Evolutionary conservation across 2,797 vertebrate species (phyloP).

Genomic region (Sandelia bainsii): DNA sequence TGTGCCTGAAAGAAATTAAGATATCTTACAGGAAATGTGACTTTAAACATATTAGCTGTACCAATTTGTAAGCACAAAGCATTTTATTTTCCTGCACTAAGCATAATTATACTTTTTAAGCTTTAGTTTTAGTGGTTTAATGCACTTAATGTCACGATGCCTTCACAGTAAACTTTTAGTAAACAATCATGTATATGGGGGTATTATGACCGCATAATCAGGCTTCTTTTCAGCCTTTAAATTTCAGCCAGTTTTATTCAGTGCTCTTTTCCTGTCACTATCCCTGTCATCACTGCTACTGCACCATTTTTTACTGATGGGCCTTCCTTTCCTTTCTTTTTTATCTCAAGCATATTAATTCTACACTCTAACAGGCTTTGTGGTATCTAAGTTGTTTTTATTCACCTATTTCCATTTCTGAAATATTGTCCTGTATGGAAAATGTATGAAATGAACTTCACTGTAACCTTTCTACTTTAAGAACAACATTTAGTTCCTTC

Average conservation of each 20-base stretch:
- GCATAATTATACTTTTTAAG: slow-evolving; percentile 24
- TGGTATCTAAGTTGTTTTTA: slow-evolving; percentile 31
- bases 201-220: slow-evolving; percentile 26
- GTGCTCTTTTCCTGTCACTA: slow-evolving; percentile 57
- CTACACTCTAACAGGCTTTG: slow-evolving; percentile 32
- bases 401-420: slow-evolving; percentile 24
- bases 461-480: slow-evolving; percentile 1
- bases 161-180: slow-evolving; percentile 31
- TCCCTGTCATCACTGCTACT: slow-evolving; percentile 57
- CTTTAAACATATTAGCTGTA: slow-evolving; percentile 27
- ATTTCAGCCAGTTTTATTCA: slow-evolving; percentile 58
- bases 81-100: slow-evolving; percentile 15
- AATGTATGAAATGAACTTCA: neutral
- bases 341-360: slow-evolving; percentile 50
- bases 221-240: slow-evolving; percentile 51
- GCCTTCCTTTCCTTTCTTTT: slow-evolving; percentile 29
- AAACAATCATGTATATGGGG: slow-evolving; percentile 9
- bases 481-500: slow-evolving; percentile 17
- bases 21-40: slow-evolving; percentile 26
- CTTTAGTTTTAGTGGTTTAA: slow-evolving; percentile 23
- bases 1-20: slow-evolving; percentile 16
- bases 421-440: slow-evolving; percentile 5
- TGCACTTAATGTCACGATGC: slow-evolving; percentile 4
- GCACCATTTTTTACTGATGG: slow-evolving; percentile 74
- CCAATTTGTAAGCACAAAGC: slow-evolving; percentile 4